Evolutionary conservation across 2,113 vertebrate genomes (phyloP), one percentile per base, ranked within the genome.

Genomic region (Ancistrus triradiatus): DNA sequence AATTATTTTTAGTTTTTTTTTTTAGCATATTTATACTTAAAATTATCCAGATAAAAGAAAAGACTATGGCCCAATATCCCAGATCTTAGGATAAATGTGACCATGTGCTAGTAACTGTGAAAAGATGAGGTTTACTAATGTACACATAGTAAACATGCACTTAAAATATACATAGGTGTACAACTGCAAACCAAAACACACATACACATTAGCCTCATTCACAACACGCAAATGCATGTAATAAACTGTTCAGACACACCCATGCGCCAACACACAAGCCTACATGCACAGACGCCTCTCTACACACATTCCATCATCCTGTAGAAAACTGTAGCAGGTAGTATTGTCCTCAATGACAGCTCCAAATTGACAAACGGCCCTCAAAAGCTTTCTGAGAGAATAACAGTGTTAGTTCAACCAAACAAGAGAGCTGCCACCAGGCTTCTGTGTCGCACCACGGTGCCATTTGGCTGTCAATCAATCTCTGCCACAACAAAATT

Each of bases 381-480:
- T 59, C 40, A 56, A 31, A 66, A 66, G 73, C 65, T 74, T 76
- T 70, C 74, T 63, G 38, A 65, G 58, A 74, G 61, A 69, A 61
- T 68, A 78, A 78, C 55, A 63, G 73, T 65, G 22, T 77, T 76
- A 81, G 75, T 82, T 74, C 66, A 63, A 66, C 72, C 76, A 73
- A 79, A 77, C 71, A 66, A 61, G 65, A 80, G 65, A 74, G 56
- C 75, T 77, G 78, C 78, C 74, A 68, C 51, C 66, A 62, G 38
- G 59, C 72, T 61, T 70, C 73, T 43, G 51, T 59, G 73, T 80
- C 71, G 73, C 74, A 77, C 67, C 55, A 57, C 67, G 31, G 58
- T 42, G 61, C 56, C 48, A 74, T 59, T 56, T 17, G 37, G 64
- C 53, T 80, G 77, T 78, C 77, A 81, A 64, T 82, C 78, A 77